phyloP scores from a whole-genome alignment of 1,140 invertebrate genomes.

The Sinonovacula constricta region DNA sequence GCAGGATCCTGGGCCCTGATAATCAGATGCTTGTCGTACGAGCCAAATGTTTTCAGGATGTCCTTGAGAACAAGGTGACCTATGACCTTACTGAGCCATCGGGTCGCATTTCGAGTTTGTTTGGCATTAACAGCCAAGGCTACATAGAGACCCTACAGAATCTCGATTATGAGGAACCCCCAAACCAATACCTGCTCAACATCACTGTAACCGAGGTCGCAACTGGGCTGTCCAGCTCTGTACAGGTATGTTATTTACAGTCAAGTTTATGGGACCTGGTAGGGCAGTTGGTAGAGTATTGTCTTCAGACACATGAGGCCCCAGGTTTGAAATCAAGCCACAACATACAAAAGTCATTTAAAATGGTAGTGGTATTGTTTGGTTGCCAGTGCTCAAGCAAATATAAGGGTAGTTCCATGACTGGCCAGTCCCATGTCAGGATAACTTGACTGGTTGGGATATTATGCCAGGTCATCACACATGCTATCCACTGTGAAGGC shows the following conservation, averaged over 20 bases:
- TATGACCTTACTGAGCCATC: conserved; percentile 45
- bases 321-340: background rate
- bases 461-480: background rate
- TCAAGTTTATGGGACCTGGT: too few species aligned
- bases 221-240: conserved; percentile 48
- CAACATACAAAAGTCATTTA: too few species aligned
- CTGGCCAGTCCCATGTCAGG: too few species aligned
- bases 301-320: too few species aligned
- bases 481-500: too few species aligned
- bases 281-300: too few species aligned
- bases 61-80: conserved; percentile 31
- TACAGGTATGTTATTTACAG: conserved; percentile 48
- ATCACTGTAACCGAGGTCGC: conserved; percentile 51
- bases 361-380: background rate
- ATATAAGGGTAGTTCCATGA: too few species aligned
- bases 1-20: conserved; percentile 34
- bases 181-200: conserved; percentile 55
- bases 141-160: conserved; percentile 58
- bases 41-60: conserved; percentile 57
- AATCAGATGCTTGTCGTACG: conserved; percentile 46
- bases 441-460: too few species aligned
- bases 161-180: conserved; percentile 56
- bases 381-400: too few species aligned
- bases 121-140: conserved; percentile 53
- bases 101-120: conserved; percentile 47